Evolutionary conservation across 2,888 invertebrate genomes (phyloP), one percentile per base, ranked within the genome.

Genomic region (Miltochrista miniata): DNA sequence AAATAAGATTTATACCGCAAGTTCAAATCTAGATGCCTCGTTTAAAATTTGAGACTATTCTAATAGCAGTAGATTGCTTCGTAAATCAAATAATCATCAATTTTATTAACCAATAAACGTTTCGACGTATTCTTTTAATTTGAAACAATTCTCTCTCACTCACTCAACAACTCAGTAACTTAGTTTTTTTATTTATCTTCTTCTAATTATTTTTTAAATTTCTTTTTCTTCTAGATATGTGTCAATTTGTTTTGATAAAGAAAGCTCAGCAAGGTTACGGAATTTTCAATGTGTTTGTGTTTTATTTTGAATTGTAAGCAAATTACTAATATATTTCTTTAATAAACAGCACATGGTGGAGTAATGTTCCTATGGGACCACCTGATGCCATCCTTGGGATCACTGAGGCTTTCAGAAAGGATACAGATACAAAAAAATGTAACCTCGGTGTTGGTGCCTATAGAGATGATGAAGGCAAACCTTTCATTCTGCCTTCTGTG

Each of bases 381-480:
- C 99, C 99, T 5, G 99, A 99, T 93, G 97, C 97, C 18, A 99
- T 99, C 90, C 92, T 99, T 44, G 99, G 99, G 34, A 96, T 99
- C 37, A 97, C 98, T 0, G 99, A 99, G 84, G 99, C 99, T 0
- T 99, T 93, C 89, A 99, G 98, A 82, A 94, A 92, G 56, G 99
- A 99, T 82, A 92, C 93, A 2, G 96, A 98, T 82, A 94, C 98
- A 0, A 97, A 97, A 69, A 99, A 99, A 90, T 96, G 99, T 59
- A 99, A 99, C 87, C 94, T 99, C 45, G 99, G 99, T 54, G 98
- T 95, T 3, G 98, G 98, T 55, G 99, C 99, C 8, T 99, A 99
- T 87, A 94, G 99, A 68, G 99, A 99, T 85, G 99, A 99, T 80
- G 94, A 96, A 75, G 99, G 99, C 46, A 98, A 99, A 90, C 99